Evolutionary conservation across 1,140 invertebrate species (phyloP), one percentile per base, ranked within the genome.

Genomic region (Bombus huntii): DNA sequence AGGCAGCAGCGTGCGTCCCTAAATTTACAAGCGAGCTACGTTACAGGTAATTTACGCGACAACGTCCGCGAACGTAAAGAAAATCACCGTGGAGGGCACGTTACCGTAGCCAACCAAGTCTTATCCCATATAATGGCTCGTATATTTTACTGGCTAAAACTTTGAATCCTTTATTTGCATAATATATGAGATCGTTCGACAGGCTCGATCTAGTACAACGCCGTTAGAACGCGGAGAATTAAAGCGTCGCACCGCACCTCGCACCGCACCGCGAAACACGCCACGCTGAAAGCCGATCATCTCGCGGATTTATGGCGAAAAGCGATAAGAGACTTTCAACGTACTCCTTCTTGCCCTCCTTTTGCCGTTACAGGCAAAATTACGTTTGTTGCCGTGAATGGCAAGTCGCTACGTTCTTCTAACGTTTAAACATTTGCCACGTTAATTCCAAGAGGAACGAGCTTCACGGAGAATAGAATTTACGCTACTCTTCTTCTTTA

Each of bases 81-180:
- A 68, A 87, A 25, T 28, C 39, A 28, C 37, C 77, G 25, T 53
- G 42, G 59, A 22, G 22, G 85, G 39, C 28, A 42, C 65, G 77
- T 66, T 88, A 73, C 75, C 75, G 66, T 70, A 71, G 42, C 78
- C 77, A 71, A 72, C 72, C 42, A 70, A 42, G 34, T 77, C 66
- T 88, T 87, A 83, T 83, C 86, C 57, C 3, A 44, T 44, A 77
- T 86, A 88, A 88, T 91, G 76, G 85, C 85, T 70, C 85, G 80
- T 88, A 81, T 68, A 79, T 85, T 85, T 73, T 79, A 47, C 72
- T 72, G 44, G 70, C 42, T 76, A 71, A 79, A 92, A 92, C 71
- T 92, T 92, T 85, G 88, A 91, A 92, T 89, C 80, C 87, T 89
- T 88, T 85, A 92, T 92, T 92, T 91, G 83, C 89, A 91, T 91